Percentiles rank a stretch among this genome's conserved stretches.
Conservation (phyloP, 1,140 invertebrate species). For the Macrobrachium nipponense region DNA sequence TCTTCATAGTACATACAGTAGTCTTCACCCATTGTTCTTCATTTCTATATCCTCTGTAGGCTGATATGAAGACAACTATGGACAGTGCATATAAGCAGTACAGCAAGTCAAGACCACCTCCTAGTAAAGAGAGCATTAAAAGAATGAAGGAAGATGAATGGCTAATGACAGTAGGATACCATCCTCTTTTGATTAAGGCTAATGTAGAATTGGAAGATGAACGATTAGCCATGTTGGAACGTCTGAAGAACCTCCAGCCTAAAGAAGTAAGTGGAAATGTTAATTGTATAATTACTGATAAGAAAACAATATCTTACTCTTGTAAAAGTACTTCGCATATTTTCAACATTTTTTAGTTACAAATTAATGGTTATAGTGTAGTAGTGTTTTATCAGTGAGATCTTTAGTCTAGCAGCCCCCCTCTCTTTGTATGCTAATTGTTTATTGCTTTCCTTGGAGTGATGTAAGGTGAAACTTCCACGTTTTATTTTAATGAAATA, state of each 20-base stretch:
- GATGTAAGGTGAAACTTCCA: too few relatives aligned
- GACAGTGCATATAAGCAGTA: slow-evolving; percentile 94
- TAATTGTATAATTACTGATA: too few relatives aligned
- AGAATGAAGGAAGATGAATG: slow-evolving; percentile 77
- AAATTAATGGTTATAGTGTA: too few relatives aligned
- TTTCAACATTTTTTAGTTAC: too few relatives aligned
- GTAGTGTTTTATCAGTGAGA: too few relatives aligned
- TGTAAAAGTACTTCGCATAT: too few relatives aligned
- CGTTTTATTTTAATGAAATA: too few relatives aligned
- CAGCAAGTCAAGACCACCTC: slow-evolving; percentile 83
- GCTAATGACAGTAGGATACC: slow-evolving; percentile 16
- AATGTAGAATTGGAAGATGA: slow-evolving; percentile 16
- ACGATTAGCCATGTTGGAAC: slow-evolving; percentile 19
- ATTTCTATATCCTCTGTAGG: slow-evolving; percentile 70
- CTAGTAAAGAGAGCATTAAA: slow-evolving; percentile 89
- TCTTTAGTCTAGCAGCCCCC: too few relatives aligned
- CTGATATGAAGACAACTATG: slow-evolving; percentile 80
- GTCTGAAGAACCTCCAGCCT: slow-evolving; percentile 41
- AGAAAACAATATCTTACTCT: too few relatives aligned
- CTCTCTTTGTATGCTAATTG: too few relatives aligned
- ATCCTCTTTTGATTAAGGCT: slow-evolving; percentile 35
- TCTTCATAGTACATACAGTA: not conserved
- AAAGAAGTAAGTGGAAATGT: slow-evolving; percentile 27
- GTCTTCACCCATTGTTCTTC: not conserved
- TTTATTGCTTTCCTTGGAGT: too few relatives aligned